Evolutionary conservation across 92 coral and sea anemone genomes (phyloP).

Genomic region (Phenganax marumi): DNA sequence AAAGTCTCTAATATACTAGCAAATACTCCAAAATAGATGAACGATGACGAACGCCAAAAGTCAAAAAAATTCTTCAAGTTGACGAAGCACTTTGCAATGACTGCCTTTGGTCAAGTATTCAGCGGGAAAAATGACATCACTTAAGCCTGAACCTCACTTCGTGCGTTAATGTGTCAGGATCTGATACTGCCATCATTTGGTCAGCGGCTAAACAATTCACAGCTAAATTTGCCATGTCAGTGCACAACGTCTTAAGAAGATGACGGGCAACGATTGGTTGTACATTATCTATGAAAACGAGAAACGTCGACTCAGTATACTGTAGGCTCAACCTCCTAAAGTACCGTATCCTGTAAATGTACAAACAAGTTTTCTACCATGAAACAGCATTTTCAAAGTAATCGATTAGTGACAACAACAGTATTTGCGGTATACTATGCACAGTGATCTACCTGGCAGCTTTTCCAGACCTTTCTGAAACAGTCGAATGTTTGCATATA

Average conservation of each 20-base stretch:
- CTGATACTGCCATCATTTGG: slow-evolving; percentile 91
- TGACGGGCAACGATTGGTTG: slow-evolving; percentile 88
- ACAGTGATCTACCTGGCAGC: slow-evolving; percentile 63
- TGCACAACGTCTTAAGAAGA: slow-evolving; percentile 77
- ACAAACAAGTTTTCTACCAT: too few species aligned
- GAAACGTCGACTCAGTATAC: too few species aligned
- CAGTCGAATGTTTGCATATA: slow-evolving; percentile 77
- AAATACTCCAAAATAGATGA: too few species aligned
- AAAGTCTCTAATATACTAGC: too few species aligned
- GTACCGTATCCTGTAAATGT: too few species aligned
- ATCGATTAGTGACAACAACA: neutral
- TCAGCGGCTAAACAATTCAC: slow-evolving; percentile 92
- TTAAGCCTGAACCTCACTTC: slow-evolving; percentile 60
- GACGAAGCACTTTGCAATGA: too few species aligned
- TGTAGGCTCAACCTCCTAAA: too few species aligned
- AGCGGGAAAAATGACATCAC: too few species aligned
- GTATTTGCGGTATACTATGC: neutral
- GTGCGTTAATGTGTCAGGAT: slow-evolving; percentile 65
- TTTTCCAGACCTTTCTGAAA: slow-evolving; percentile 85
- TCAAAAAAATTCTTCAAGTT: too few species aligned
- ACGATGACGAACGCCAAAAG: too few species aligned
- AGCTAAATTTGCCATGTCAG: slow-evolving; percentile 81
- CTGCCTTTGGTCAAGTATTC: too few species aligned
- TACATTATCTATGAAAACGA: slow-evolving; percentile 67
- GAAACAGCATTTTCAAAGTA: too few species aligned